Evolutionary conservation across 2,888 invertebrate genomes (phyloP), one percentile per base, ranked within the genome.

Genomic region (Melanargia galathea): DNA sequence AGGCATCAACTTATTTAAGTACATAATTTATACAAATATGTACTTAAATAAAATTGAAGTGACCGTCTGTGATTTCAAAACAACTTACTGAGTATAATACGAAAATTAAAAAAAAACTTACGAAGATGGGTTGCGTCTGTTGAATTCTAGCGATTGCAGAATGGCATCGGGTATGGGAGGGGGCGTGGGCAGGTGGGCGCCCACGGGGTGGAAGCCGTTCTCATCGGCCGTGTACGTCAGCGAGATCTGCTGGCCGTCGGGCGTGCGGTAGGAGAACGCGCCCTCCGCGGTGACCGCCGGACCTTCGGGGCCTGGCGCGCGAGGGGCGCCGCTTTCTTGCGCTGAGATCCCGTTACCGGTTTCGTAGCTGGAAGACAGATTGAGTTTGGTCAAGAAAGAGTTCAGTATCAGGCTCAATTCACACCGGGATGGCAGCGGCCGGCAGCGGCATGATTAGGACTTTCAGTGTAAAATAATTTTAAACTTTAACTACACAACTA

Each of bases 171-270:
- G 90, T 62, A 90, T 90, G 1, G 90, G 90, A 0, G 93, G 93
- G 2, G 93, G 92, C 0, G 93, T 93, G 54, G 93, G 93, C n/a
- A 93, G 86, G 70, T 94, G 94, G 2, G 92, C 88, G 8, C 93
- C 93, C 58, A 90, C 92, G 30, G 94, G 94, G 74, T 94, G 94
- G 89, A 94, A 94, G 66, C 95, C 95, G 75, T 94, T 94, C 80
- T 95, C 95, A 75, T 95, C 95, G 16, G 95, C 95, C 52, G 93
- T 92, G 86, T 95, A 95, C 5, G 93, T 92, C 64, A 95, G 83
- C 18, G 93, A 90, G 74, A 94, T 93, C 74, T 93, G 90, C 73
- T 93, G 92, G 62, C 94, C 94, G 69, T 95, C 95, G 0, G 95
- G 95, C 1, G 94, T 92, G 43, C 93, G 93, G 85, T 94, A 95